A percentile compares a stretch with the other conserved stretches of the same genome.
These are phyloP conservation scores for Drosophila pectinifera DNA, from an alignment of 1,140 invertebrate species.

Conservation along the genomic window DNA sequence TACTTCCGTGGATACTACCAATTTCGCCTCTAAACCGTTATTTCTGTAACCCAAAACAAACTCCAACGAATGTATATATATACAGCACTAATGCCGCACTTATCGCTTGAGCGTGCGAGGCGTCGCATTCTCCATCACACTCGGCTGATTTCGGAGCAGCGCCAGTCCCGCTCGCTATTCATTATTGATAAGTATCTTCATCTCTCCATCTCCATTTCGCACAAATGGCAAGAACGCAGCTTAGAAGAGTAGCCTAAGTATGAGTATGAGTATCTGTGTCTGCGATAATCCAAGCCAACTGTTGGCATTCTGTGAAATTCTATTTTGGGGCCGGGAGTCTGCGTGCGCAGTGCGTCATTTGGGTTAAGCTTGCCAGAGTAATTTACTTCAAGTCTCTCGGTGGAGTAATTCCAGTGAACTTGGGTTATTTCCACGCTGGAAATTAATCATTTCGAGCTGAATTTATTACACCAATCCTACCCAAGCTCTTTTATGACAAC, in stretches of 20 bases:
- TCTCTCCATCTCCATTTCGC: constrained; percentile 16
- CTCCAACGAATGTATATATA: background rate
- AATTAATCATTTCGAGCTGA: no score
- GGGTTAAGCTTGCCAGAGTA: constrained; percentile 36
- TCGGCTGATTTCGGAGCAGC: constrained; percentile 58
- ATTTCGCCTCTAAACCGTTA: constrained; percentile 24
- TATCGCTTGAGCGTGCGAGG: constrained; percentile 42
- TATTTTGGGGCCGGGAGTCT: constrained; percentile 13
- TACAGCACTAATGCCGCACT: constrained; percentile 21
- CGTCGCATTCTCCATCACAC: constrained; percentile 48
- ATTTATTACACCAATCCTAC: no score
- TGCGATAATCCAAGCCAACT: constrained; percentile 47
- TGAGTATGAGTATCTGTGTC: constrained; percentile 14
- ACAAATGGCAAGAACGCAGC: constrained; percentile 28
- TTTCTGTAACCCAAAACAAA: constrained; percentile 20
- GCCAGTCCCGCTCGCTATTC: constrained; percentile 52
- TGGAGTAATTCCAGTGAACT: background rate
- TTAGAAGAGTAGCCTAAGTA: constrained; percentile 2
- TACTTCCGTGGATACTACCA: constrained; percentile 26
- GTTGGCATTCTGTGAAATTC: constrained; percentile 46
- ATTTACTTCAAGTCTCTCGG: background rate
- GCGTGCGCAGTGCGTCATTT: constrained; percentile 56
- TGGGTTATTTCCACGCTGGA: background rate
- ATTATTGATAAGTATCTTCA: constrained; percentile 64
- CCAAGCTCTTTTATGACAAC: no score